Percentiles rank a stretch among this genome's conserved stretches.
Conservation (phyloP, 2,113 vertebrate species). For the Stigmatopora argus region DNA sequence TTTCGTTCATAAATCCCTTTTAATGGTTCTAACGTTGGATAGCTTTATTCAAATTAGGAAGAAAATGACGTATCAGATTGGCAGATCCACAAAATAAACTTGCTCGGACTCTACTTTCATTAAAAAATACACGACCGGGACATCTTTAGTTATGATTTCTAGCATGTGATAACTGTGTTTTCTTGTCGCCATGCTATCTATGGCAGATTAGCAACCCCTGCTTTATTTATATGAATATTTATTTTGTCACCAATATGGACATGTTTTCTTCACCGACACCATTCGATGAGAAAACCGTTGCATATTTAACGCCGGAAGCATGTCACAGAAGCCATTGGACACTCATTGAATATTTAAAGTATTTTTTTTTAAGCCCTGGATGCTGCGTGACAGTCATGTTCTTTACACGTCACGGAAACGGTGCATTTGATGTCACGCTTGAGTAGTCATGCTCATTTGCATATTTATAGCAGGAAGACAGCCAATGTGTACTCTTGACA, state of each 20-base stretch:
- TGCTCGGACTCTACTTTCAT: too few relatives aligned
- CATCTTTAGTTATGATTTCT: neutral
- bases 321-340: neutral
- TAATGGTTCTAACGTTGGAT: too few relatives aligned
- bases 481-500: conserved; percentile 20
- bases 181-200: neutral
- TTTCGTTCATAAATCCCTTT: too few relatives aligned
- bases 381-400: conserved; percentile 6
- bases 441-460: conserved; percentile 26
- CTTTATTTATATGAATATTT: neutral
- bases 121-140: too few relatives aligned
- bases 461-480: conserved; percentile 42
- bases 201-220: neutral
- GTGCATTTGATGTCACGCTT: conserved; percentile 16
- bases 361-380: neutral
- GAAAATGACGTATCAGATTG: too few relatives aligned
- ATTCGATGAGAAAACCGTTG: conserved; percentile 1
- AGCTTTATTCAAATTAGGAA: too few relatives aligned
- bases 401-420: conserved; percentile 11
- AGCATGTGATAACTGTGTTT: neutral
- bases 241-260: conserved; percentile 13
- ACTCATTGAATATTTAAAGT: conserved; percentile 2
- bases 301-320: neutral
- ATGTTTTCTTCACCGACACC: neutral
- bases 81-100: too few relatives aligned